Evolutionary conservation across 2,797 vertebrate genomes (phyloP).

Genomic region (Phrynocephalus forsythii): DNA sequence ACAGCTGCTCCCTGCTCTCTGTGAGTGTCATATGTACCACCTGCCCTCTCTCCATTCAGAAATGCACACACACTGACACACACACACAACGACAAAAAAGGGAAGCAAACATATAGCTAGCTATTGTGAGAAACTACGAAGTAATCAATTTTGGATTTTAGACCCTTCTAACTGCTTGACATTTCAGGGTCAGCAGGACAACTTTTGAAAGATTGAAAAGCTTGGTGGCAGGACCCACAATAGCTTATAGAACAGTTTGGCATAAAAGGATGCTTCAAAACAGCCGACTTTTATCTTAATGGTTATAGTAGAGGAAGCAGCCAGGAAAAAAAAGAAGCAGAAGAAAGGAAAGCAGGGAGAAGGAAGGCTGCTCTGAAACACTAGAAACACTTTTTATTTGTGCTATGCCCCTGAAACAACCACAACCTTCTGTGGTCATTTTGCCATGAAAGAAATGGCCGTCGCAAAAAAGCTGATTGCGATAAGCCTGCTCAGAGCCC

Average conservation of each 20-base stretch:
- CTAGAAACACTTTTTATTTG: not conserved
- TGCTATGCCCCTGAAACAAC: slow-evolving; percentile 20
- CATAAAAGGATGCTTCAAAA: slow-evolving; percentile 65
- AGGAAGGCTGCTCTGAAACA: not conserved
- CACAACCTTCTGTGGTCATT: not conserved
- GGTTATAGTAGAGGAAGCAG: slow-evolving; percentile 15
- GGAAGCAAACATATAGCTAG: slow-evolving; percentile 36
- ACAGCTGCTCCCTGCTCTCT: not conserved
- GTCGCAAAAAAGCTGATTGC: not conserved
- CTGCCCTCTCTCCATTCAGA: slow-evolving; percentile 35
- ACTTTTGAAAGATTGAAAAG: slow-evolving; percentile 73
- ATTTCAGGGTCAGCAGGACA: slow-evolving; percentile 75
- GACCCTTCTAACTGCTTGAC: slow-evolving; percentile 68
- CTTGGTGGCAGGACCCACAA: slow-evolving; percentile 53
- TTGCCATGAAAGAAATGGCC: not conserved
- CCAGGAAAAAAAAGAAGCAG: slow-evolving; percentile 17
- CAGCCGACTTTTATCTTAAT: slow-evolving; percentile 60
- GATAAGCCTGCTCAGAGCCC: slow-evolving; percentile 9
- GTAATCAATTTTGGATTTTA: slow-evolving; percentile 73
- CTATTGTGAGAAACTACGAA: slow-evolving; percentile 69
- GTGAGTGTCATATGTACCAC: not conserved
- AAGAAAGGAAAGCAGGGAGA: not conserved
- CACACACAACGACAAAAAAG: slow-evolving; percentile 11
- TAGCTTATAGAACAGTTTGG: slow-evolving; percentile 66
- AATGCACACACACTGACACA: no score